Evolutionary conservation across 2,888 invertebrate species (phyloP).

Genomic region (Mallateleia sp.): DNA sequence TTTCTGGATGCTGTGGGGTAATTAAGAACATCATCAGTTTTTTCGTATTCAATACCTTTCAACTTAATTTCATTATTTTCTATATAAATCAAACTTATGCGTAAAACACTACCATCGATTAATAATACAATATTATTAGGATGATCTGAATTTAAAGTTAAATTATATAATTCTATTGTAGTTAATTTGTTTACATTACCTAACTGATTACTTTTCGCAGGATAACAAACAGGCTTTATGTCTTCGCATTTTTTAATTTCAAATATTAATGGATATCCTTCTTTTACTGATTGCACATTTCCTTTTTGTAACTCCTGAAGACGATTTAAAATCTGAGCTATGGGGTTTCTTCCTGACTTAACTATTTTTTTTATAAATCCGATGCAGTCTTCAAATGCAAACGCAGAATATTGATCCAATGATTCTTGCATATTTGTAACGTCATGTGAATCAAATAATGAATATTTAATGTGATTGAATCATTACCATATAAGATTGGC

Average conservation of each 20-base stretch:
- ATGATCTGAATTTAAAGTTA: too few relatives aligned
- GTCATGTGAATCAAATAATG: slow-evolving; percentile 75
- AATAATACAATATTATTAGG: too few relatives aligned
- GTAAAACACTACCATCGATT: too few relatives aligned
- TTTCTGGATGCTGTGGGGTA: too few relatives aligned
- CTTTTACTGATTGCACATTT: not conserved
- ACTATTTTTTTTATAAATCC: slow-evolving; percentile 73
- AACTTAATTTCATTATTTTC: too few relatives aligned
- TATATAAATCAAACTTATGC: too few relatives aligned
- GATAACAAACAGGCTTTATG: too few relatives aligned
- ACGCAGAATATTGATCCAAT: slow-evolving; percentile 74
- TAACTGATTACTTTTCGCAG: too few relatives aligned
- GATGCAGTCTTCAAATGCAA: slow-evolving; percentile 76
- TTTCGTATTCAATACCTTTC: too few relatives aligned
- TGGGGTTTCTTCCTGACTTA: slow-evolving; percentile 25
- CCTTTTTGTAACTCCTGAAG: not conserved
- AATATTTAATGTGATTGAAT: slow-evolving; percentile 69
- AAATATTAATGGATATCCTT: not conserved
- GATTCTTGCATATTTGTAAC: slow-evolving; percentile 62
- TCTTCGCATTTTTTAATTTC: not conserved
- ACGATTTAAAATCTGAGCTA: slow-evolving; percentile 34
- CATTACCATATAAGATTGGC: slow-evolving; percentile 70
- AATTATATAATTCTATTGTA: too few relatives aligned
- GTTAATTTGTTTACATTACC: too few relatives aligned
- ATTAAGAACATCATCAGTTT: too few relatives aligned